A percentile compares a stretch with the other conserved stretches of the same genome.
Evolutionary conservation across 2,888 invertebrate species (phyloP).

Genomic region (Hirtodrosophila cameraria): DNA sequence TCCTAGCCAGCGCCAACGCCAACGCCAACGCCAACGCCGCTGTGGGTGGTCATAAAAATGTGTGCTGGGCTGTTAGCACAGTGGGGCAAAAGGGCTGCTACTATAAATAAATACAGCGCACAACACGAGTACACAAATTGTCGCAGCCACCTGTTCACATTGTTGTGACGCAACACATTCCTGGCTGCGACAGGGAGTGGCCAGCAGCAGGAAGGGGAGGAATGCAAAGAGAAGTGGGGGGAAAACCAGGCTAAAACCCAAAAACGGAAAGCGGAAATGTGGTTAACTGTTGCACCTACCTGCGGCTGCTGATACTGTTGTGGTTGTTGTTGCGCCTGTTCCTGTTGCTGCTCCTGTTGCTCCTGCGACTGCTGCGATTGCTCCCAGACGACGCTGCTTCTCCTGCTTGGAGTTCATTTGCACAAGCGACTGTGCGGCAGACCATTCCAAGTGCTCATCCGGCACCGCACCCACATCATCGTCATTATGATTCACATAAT

Average conservation of each 20-base stretch:
- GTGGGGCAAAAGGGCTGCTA: constrained; percentile 58
- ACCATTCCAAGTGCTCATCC: constrained; percentile 81
- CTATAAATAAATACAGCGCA: constrained; percentile 74
- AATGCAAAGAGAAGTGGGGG: constrained; percentile 1
- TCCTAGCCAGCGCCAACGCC: constrained; percentile 6
- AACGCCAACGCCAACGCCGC: constrained; percentile 22
- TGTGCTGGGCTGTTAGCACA: constrained; percentile 39
- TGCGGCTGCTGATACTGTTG: constrained; percentile 45
- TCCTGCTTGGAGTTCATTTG: constrained; percentile 83
- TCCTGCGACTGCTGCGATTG: constrained; percentile 7
- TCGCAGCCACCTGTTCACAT: constrained; percentile 79
- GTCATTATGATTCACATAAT: no score
- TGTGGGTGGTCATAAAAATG: constrained; percentile 70
- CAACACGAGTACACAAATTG: constrained; percentile 74
- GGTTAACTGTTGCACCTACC: constrained; percentile 63
- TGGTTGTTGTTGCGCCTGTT: constrained; percentile 15
- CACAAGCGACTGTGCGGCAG: constrained; percentile 83
- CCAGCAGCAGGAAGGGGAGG: background rate
- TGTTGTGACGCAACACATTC: constrained; percentile 76
- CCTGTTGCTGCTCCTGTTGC: constrained; percentile 13
- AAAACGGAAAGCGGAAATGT: constrained; percentile 55
- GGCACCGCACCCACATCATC: constrained; percentile 44
- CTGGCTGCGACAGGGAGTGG: constrained; percentile 3
- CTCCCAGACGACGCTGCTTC: constrained; percentile 64
- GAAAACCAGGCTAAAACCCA: constrained; percentile 4